Evolutionary conservation across 2,113 vertebrate genomes (phyloP), one percentile per base, ranked within the genome.

Genomic region (Antigone vipio): DNA sequence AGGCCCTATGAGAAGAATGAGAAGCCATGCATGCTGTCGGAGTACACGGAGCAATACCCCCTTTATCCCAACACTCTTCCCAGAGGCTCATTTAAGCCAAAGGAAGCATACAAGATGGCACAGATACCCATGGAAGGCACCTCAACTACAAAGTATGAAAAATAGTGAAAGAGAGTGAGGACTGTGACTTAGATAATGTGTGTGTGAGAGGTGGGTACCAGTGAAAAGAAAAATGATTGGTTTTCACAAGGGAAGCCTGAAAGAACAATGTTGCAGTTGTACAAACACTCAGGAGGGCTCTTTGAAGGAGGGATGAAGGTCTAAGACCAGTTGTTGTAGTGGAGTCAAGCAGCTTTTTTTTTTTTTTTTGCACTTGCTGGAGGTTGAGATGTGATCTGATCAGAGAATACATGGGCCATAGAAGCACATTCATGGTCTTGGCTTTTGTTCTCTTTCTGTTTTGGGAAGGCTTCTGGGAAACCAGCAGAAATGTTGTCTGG

Each of bases 41-140:
- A 98, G 75, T 98, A 98, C 55, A 96, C n/a, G 44, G 87, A 97
- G 15, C 95, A 67, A 82, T 98, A 98, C 38, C 90, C 85, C 1
- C 20, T 86, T 74, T 75, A 98, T 77, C 22, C 86, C 35, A 62
- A 26, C 21, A 59, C 81, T 76, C 55, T 86, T 90, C 97, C 96
- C 66, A 96, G 97, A 85, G 84, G 76, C 29, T 97, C 98, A 47
- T 97, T 96, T 89, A 97, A 97, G 72, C 96, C 98, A 72, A 91
- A 72, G 42, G 3, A 12, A 75, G 60, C 6, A 0, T 95, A 93
- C 59, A 40, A 88, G 71, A 95, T 49, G 50, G 77, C 63, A 0
- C 22, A 85, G 26, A 44, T 63, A 11, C 84, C 96, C 8, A 97
- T 98, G 97, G 98, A 98, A 73, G 95, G 89, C 85, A 76, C 96